Conservation (phyloP, 1,140 invertebrate species). For the Mya arenaria region DNA sequence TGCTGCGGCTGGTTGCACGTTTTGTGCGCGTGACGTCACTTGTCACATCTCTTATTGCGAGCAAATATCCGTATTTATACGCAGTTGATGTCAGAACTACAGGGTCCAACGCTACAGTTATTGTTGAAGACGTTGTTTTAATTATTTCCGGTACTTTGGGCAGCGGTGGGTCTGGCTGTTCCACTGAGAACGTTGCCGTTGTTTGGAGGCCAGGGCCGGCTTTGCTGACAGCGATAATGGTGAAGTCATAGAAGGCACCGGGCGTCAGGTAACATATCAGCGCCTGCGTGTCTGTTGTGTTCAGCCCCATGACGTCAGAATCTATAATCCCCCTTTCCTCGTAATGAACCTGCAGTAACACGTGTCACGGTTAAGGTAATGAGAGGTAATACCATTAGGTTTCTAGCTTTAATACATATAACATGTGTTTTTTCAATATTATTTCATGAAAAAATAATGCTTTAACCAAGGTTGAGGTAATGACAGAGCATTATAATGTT, state of each 20-base stretch:
- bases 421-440: too few species aligned
- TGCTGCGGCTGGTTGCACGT: constrained; percentile 39
- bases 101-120: constrained; percentile 66
- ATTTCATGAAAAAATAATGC: too few species aligned
- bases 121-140: constrained; percentile 61
- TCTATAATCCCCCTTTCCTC: background rate
- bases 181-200: constrained; percentile 16
- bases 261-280: constrained; percentile 44
- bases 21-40: background rate
- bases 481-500: too few species aligned
- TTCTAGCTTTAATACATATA: too few species aligned
- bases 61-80: constrained; percentile 55
- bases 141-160: constrained; percentile 61
- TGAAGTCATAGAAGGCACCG: constrained; percentile 41
- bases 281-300: constrained; percentile 7
- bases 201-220: constrained; percentile 16
- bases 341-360: constrained; percentile 32
- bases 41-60: constrained; percentile 63
- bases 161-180: constrained; percentile 53
- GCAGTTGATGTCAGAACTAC: constrained; percentile 59
- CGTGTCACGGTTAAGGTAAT: background rate
- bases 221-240: constrained; percentile 23
- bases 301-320: background rate
- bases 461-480: too few species aligned
- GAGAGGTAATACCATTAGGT: too few species aligned